Conservation (phyloP, 2,797 vertebrate species). For the Passerculus sandwichensis region DNA sequence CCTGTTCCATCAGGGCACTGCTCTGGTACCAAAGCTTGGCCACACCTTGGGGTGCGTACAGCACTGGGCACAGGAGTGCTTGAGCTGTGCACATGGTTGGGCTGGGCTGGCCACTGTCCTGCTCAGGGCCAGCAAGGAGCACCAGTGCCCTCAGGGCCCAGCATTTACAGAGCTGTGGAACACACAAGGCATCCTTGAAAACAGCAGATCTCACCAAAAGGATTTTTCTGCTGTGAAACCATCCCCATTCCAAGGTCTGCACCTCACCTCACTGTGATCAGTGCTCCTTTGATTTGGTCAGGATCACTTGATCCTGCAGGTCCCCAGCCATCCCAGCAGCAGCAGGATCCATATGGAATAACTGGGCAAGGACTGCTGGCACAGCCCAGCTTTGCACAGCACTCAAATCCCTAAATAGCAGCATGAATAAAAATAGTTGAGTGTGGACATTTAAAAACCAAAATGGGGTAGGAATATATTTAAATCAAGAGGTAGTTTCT, state of each 20-base stretch:
- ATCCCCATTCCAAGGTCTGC: neutral
- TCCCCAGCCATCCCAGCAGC: neutral
- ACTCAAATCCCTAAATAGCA: neutral
- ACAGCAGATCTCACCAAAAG: neutral
- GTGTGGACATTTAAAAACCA: neutral
- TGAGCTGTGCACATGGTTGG: rapidly evolving
- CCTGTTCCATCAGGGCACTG: neutral
- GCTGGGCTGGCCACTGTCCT: neutral
- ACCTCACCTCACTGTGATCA: neutral
- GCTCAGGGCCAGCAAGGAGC: neutral
- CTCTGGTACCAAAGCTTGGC: neutral
- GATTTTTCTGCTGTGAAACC: neutral
- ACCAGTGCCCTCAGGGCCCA: neutral
- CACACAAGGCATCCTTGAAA: neutral
- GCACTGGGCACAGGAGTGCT: rapidly evolving
- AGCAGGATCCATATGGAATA: neutral
- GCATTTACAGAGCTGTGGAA: neutral
- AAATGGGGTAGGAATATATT: neutral
- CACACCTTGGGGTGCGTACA: neutral
- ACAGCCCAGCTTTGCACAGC: neutral
- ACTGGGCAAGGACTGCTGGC: neutral
- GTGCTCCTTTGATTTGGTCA: neutral
- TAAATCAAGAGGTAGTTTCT: neutral
- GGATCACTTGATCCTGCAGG: neutral
- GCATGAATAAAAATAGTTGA: neutral